Evolutionary conservation across 1,140 invertebrate species (phyloP).

Genomic region (Argopecten irradians): DNA sequence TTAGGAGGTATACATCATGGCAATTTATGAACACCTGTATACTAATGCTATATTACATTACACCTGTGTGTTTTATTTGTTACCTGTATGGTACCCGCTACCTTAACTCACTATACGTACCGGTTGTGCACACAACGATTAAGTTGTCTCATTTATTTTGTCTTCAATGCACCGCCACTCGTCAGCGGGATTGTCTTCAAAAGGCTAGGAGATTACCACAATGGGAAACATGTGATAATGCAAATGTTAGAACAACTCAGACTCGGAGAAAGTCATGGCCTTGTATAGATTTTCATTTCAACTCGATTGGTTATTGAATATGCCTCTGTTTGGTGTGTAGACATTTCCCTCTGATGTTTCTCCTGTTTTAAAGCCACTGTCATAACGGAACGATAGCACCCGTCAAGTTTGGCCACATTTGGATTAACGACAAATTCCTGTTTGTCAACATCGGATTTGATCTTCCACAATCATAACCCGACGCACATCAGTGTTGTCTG

Average conservation of each 20-base stretch:
- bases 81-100: neutral
- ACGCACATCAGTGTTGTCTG: neutral
- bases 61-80: neutral
- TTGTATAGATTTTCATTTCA: neutral
- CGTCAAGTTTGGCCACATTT: conserved; percentile 20
- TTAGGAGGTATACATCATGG: neutral
- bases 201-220: neutral
- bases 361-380: neutral
- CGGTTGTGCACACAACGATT: conserved; percentile 13
- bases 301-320: conserved; percentile 17
- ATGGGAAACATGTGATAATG: conserved; percentile 8
- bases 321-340: neutral
- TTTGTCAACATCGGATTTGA: conserved; percentile 18
- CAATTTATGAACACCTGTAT: neutral
- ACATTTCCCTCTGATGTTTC: conserved; percentile 1
- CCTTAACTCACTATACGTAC: neutral
- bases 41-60: neutral
- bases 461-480: neutral
- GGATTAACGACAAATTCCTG: neutral
- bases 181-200: neutral
- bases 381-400: neutral
- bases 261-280: conserved; percentile 4
- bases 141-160: conserved; percentile 18
- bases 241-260: conserved; percentile 9
- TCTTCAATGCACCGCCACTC: neutral